Evolutionary conservation across 2,113 vertebrate genomes (phyloP).

Genomic region (Trichomycterus rosablanca): DNA sequence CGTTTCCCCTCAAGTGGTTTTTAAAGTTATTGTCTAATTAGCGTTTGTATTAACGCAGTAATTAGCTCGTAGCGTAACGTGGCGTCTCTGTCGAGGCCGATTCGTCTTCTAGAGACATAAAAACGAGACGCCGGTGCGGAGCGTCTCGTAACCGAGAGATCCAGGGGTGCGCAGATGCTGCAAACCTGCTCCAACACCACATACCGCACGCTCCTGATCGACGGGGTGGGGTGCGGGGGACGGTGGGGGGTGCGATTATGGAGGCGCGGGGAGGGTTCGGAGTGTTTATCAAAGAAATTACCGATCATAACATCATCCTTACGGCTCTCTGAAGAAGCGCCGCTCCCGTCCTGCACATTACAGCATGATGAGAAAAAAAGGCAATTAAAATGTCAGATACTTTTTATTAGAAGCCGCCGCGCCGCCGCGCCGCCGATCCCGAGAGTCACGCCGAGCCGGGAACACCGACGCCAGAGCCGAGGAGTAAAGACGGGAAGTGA

Average conservation of each 20-base stretch:
- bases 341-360: slow-evolving; percentile 66
- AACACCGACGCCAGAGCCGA: too few relatives aligned
- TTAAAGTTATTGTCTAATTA: too few relatives aligned
- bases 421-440: slow-evolving; percentile 59
- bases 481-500: slow-evolving; percentile 56
- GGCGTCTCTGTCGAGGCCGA: too few relatives aligned
- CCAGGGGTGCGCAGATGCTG: too few relatives aligned
- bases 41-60: too few relatives aligned
- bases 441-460: slow-evolving; percentile 49
- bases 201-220: slow-evolving; percentile 39
- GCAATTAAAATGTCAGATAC: slow-evolving; percentile 73
- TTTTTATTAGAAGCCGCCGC: slow-evolving; percentile 67
- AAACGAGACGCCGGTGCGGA: too few relatives aligned
- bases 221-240: slow-evolving; percentile 4
- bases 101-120: too few relatives aligned
- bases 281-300: slow-evolving; percentile 67
- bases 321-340: slow-evolving; percentile 67
- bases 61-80: too few relatives aligned
- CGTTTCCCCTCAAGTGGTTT: too few relatives aligned
- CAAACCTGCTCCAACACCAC: slow-evolving; percentile 4
- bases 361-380: slow-evolving; percentile 72
- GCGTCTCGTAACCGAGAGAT: too few relatives aligned
- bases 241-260: too few relatives aligned
- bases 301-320: slow-evolving; percentile 67
- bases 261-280: slow-evolving; percentile 37